Evolutionary conservation across 2,113 vertebrate species (phyloP), one percentile per base, ranked within the genome.

Genomic region (Chitala chitala): DNA sequence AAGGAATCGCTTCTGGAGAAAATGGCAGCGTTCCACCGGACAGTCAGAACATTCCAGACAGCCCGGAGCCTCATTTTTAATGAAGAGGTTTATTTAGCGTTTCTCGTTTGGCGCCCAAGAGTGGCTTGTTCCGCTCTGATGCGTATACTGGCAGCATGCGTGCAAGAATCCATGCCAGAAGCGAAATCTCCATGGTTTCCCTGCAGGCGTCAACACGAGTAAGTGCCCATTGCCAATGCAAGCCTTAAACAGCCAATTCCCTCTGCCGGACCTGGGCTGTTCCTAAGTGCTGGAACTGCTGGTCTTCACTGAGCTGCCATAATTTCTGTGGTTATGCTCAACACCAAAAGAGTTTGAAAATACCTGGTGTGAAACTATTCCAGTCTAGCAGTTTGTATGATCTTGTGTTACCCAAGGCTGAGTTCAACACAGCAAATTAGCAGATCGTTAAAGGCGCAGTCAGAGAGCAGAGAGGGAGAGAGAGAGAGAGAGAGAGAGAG

Each of bases 361-460:
- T 98, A 99, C 97, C 97, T 99, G 97, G 94, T 90, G 94, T 94
- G 96, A 95, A 94, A 99, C 96, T 98, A 99, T 98, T 99, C 97
- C 97, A 99, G 96, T 99, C 97, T 98, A 99, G 97, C 92, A 99
- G 97, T 98, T 99, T 98, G 96, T 98, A 96, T 93, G 97, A 97
- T 96, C 97, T 96, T 85, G 95, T 96, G 95, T 98, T 98, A 98
- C 97, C 96, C 97, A 98, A 95, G 91, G 96, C 97, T 99, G 95
- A 95, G 95, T 93, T 96, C 94, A 97, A 95, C 96, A 98, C 94
- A 96, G 94, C 95, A 96, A 95, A 93, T 98, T 95, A 98, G 96
- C 95, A 96, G 93, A 96, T 94, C 91, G 92, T 94, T 93, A 95
- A 87, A 88, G 91, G 87, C 82, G 76, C 84, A 82, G 78, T 76